Percentiles rank a stretch among this genome's conserved stretches.
Evolutionary conservation across 2,888 invertebrate genomes (phyloP).

Genomic region (Enoplolaimus lenunculus): DNA sequence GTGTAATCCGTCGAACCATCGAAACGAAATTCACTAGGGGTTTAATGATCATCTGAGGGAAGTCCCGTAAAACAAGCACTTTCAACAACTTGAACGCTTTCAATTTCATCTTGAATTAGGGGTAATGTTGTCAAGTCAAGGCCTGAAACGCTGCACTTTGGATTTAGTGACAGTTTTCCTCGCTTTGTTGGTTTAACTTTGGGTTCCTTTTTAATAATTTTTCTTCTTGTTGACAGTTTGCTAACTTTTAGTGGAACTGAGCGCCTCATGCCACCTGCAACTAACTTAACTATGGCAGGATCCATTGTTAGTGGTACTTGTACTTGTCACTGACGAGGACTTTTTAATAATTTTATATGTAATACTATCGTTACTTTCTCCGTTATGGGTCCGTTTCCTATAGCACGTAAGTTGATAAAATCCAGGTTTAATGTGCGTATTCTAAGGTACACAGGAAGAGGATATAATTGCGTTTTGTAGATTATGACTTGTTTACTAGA

Average conservation of each 20-base stretch:
- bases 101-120: not conserved
- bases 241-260: not conserved
- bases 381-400: too few species aligned
- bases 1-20: not conserved
- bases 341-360: not conserved
- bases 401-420: too few species aligned
- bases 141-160: not conserved
- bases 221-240: not conserved
- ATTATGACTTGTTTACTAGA: too few species aligned
- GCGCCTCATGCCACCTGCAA: not conserved
- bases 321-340: not conserved
- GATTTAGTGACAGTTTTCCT: not conserved
- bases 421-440: too few species aligned
- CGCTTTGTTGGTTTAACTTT: too few species aligned
- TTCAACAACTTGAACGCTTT: not conserved
- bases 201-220: not conserved
- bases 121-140: not conserved
- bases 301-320: not conserved
- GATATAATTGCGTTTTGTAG: too few species aligned
- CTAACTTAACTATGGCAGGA: not conserved
- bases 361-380: too few species aligned
- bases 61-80: not conserved
- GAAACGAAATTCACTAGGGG: not conserved
- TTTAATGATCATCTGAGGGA: not conserved
- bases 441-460: too few species aligned